A percentile compares a stretch with the other conserved stretches of the same genome.
phyloP scores from a whole-genome alignment of 2,113 vertebrate genomes.

The Felis chaus region DNA sequence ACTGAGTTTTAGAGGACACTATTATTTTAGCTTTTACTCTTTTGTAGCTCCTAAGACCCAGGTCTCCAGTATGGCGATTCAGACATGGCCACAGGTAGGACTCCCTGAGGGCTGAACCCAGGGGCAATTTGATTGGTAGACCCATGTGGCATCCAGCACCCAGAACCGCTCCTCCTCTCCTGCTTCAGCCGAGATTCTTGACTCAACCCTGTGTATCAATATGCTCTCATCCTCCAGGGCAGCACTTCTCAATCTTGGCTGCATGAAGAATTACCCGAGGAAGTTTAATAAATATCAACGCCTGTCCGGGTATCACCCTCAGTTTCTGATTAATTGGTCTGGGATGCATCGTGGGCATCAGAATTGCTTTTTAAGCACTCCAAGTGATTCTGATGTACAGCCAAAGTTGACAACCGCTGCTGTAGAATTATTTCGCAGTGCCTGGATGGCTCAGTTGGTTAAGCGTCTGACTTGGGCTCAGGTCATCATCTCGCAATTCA shows the following conservation, averaged over 20 bases:
- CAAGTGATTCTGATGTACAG: background rate
- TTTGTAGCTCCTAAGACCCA: background rate
- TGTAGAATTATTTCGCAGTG: background rate
- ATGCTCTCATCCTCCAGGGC: background rate
- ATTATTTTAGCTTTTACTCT: background rate
- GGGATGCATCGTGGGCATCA: background rate
- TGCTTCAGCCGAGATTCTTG: background rate
- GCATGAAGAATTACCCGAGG: background rate
- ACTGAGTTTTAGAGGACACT: background rate
- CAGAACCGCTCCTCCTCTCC: background rate
- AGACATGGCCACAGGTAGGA: background rate
- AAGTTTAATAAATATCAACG: conserved; percentile 35
- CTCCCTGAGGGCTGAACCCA: background rate
- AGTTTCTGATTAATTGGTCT: conserved; percentile 29
- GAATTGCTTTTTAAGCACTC: background rate
- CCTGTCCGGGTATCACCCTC: background rate
- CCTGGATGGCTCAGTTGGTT: no score
- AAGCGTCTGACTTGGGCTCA: no score
- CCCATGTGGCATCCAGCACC: background rate
- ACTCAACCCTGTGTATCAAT: background rate
- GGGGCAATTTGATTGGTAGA: background rate
- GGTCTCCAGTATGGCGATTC: background rate
- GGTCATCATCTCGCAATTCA: no score
- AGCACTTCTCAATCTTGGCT: background rate
- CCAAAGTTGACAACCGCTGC: background rate